Base-by-base conservation (phyloP, 2,888 invertebrate species). In the Prosopocoilus inquinatus region DNA sequence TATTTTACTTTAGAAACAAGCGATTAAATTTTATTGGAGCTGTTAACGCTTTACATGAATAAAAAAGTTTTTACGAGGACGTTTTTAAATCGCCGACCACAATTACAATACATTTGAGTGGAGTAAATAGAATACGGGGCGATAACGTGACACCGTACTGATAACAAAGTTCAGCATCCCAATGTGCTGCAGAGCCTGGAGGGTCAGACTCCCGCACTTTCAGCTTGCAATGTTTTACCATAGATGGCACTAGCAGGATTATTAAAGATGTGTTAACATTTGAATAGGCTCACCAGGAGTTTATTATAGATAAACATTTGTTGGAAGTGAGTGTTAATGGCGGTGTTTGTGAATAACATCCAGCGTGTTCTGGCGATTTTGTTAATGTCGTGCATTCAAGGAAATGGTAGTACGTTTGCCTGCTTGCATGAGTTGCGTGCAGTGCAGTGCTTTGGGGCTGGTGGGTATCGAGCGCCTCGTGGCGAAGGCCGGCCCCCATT, bases 401-500 rank as follows among this genome's bases (percentile, higher is more conserved):
- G 49, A 55, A 46, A 50, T 44, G 50, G 50, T 50, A 46, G 45
- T 50, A 50, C 35, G 46, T 50, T 39, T 50, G 38, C 38, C 12
- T 12, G 41, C 16, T 9, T 11, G 50, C 12, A 41, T 34, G 49
- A 46, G 55, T 55, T 55, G 48, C 51, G 48, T 57, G 57, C 59
- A 58, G 62, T 59, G 54, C 55, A 55, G 62, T 61, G 60, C 60
- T 59, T 57, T 50, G 58, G 62, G 64, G 55, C 46, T 46, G 54
- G 51, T 44, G 53, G 49, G 44, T 53, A 62, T 64, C 64, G 63
- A 64, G 57, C 62, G 67, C 71, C 53, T 54, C 64, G 63, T 57
- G 62, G 62, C 63, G 57, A 59, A 58, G 75, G 73, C 76, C 78
- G 60, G 53, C 78, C 78, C 76, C 79, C 77, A 76, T 76, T 76